phyloP scores from a whole-genome alignment of 2,113 vertebrate genomes.

The Otus sunia region DNA sequence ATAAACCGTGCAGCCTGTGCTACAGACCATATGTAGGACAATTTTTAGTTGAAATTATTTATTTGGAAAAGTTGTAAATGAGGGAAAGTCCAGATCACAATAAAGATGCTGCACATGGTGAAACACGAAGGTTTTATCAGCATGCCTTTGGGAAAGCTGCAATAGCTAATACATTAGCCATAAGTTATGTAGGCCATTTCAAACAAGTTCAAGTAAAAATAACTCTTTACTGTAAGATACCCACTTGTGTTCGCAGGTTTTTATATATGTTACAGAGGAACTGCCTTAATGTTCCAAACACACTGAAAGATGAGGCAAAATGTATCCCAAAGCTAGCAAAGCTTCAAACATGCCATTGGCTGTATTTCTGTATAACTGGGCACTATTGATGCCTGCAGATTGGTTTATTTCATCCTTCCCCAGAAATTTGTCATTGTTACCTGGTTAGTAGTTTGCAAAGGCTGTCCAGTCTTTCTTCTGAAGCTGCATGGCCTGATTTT shows the following conservation, averaged over 20 bases:
- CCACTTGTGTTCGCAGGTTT: not conserved
- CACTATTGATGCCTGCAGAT: not conserved
- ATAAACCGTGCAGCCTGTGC: not conserved
- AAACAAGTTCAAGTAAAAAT: slow-evolving; percentile 48
- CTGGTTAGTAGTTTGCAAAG: not conserved
- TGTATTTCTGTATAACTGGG: not conserved
- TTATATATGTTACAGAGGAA: not conserved
- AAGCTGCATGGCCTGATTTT: accelerated
- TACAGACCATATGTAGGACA: not conserved
- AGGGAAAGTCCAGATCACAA: not conserved
- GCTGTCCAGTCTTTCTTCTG: not conserved
- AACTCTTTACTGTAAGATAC: not conserved
- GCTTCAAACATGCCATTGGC: not conserved
- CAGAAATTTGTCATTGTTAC: not conserved
- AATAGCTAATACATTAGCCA: not conserved
- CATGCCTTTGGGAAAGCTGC: not conserved
- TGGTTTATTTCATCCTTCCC: not conserved
- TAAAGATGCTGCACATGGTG: accelerated
- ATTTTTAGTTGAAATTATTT: not conserved
- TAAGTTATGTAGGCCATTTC: slow-evolving; percentile 15
- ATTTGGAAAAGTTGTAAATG: not conserved
- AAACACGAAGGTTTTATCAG: not conserved
- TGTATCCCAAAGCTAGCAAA: not conserved
- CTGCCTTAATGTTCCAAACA: not conserved
- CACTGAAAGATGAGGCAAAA: not conserved